These are phyloP conservation scores for Cyphomyrus discorhynchus DNA, from an alignment of 2,113 vertebrate genomes.

Conservation along the genomic window DNA sequence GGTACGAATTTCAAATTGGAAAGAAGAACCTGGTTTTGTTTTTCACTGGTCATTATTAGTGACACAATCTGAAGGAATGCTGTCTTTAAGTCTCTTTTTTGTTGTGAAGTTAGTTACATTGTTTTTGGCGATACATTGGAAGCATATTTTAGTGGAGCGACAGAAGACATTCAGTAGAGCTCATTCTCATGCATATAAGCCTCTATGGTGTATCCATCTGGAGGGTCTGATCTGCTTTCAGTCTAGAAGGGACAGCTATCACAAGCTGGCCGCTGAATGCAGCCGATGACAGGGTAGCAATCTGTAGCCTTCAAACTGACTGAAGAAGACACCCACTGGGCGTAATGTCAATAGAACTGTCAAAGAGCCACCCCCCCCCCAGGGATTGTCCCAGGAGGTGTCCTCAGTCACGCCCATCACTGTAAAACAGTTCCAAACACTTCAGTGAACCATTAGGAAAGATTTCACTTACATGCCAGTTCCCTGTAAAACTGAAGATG, in stretches of 20 bases:
- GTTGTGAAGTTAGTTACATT: background rate
- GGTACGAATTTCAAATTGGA: background rate
- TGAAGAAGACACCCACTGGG: constrained; percentile 49
- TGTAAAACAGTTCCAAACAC: constrained; percentile 49
- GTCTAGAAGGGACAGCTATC: constrained; percentile 44
- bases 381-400: constrained; percentile 35
- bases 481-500: background rate
- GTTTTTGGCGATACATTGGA: background rate
- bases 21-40: background rate
- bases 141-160: background rate
- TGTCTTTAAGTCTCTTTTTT: background rate
- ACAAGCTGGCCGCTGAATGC: constrained; percentile 58
- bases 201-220: background rate
- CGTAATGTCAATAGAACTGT: constrained; percentile 48
- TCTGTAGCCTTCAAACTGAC: constrained; percentile 55
- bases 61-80: background rate
- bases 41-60: background rate
- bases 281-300: constrained; percentile 66
- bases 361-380: constrained; percentile 48
- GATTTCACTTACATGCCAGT: constrained; percentile 44
- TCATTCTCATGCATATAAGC: background rate
- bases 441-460: constrained; percentile 61
- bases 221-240: constrained; percentile 38
- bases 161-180: background rate
- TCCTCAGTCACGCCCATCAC: constrained; percentile 41